Evolutionary conservation across 2,113 vertebrate species (phyloP), one percentile per base, ranked within the genome.

Genomic region (Psophia crepitans): DNA sequence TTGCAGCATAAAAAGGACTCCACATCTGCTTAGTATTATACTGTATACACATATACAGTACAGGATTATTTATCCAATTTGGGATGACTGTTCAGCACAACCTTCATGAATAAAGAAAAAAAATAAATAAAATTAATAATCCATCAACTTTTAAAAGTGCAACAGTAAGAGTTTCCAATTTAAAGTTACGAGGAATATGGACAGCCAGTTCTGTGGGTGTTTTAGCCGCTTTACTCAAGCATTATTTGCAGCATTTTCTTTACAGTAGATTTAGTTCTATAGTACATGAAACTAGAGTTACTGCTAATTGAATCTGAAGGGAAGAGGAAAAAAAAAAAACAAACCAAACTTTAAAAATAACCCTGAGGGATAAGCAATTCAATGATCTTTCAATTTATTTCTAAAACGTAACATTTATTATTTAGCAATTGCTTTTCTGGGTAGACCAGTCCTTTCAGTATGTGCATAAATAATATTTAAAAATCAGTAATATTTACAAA

Each of bases 381-480:
- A 96, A 97, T 96, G 97, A 97, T 97, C 95, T 97, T 93, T 96
- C 84, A 92, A 94, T 98, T 98, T 97, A 94, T 96, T 98, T 97
- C 93, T 98, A 97, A 96, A 98, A 98, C 97, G 97, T 97, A 97
- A 96, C 92, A 96, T 97, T 96, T 97, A 97, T 97, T 98, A 98
- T 97, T 98, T 95, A 98, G 97, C 96, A 98, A 96, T 94, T 97
- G 96, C 89, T 97, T 95, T 97, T 91, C 94, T 74, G 83, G 96
- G 98, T 97, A 98, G 93, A 95, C 97, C 95, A 98, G 97, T 97
- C 97, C 97, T 97, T 97, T 98, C 97, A 96, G 96, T 96, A 97
- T 98, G 96, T 97, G 97, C 97, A 98, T 98, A 98, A 98, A 98
- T 98, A 98, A 98, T 97, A 97, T 98, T 98, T 97, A 97, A 97